These are phyloP conservation scores for Tanaodytes sp. DNA, from an alignment of 2,888 invertebrate species.

Conservation along the genomic window DNA sequence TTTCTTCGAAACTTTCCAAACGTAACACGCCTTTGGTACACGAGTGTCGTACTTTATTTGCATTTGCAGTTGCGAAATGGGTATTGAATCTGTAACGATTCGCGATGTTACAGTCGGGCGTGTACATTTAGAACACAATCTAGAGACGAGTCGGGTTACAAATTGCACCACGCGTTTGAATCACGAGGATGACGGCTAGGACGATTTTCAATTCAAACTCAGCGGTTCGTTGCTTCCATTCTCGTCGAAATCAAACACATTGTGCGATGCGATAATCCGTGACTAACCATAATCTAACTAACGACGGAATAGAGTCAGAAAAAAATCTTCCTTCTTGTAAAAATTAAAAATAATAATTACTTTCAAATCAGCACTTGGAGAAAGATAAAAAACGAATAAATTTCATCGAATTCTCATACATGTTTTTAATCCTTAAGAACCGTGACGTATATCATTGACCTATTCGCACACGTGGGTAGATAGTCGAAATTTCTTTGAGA, in stretches of 20 bases:
- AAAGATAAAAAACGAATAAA: too few species aligned
- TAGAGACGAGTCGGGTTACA: slow-evolving; percentile 38
- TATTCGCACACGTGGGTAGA: slow-evolving; percentile 25
- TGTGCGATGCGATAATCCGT: slow-evolving; percentile 37
- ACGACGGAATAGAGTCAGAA: too few species aligned
- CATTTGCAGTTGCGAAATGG: slow-evolving; percentile 41
- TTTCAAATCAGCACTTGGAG: too few species aligned
- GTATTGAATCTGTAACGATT: slow-evolving; percentile 49
- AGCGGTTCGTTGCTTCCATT: slow-evolving; percentile 31
- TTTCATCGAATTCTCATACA: too few species aligned
- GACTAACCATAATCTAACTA: slow-evolving; percentile 22
- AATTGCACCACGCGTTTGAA: slow-evolving; percentile 49
- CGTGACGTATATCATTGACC: slow-evolving; percentile 28
- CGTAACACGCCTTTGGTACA: slow-evolving; percentile 37
- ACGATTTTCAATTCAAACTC: slow-evolving; percentile 31
- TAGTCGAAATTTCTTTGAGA: slow-evolving; percentile 29
- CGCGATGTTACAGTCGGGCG: slow-evolving; percentile 43
- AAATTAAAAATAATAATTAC: too few species aligned
- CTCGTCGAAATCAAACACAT: slow-evolving; percentile 27
- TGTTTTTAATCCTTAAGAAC: too few species aligned
- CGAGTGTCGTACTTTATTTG: slow-evolving; percentile 46
- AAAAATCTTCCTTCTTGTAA: too few species aligned
- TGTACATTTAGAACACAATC: slow-evolving; percentile 38
- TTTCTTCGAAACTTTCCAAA: slow-evolving; percentile 48
- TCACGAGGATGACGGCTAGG: slow-evolving; percentile 27